Evolutionary conservation across 1,140 invertebrate species (phyloP), one percentile per base, ranked within the genome.

Genomic region (Eriosoma lanigerum): DNA sequence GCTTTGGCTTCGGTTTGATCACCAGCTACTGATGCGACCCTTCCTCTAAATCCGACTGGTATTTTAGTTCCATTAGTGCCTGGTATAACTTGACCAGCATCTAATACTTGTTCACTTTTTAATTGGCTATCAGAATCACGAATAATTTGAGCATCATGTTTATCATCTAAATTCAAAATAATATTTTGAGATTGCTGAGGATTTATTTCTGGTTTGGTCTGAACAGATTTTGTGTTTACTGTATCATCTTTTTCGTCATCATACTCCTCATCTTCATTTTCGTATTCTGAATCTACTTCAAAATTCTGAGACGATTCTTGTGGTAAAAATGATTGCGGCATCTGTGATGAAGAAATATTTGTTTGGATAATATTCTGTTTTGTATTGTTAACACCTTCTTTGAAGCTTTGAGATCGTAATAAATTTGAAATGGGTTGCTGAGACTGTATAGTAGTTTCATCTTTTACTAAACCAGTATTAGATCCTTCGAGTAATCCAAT

Each of bases 31-130:
- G 91, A 90, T 81, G 87, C 88, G 3, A 92, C 87, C 85, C 89
- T 89, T 0, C 90, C 90, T 80, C 91, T 87, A 82, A 91, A 91
- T n/a, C 90, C 90, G 32, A 87, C 81, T 1, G 91, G 91, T 81
- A 92, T 90, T 21, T 87, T 89, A 80, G 89, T 91, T 3, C 90
- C 91, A 19, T 88, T 87, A 24, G 87, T 89, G 1, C 89, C 89
- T 0, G 89, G 89, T 50, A 92, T 85, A 17, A 86, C 84, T 82
- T 91, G 87, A 26, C 90, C 90, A 2, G 90, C 88, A 84, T 91
- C 88, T 62, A 91, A 87, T 44, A 90, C 83, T 87, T 82, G 88
- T 87, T 75, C 21, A 21, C 12, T 13, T 48, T 83, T 84, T 8
- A 84, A 46, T 24, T 81, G 54, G 68, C 72, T 62, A 19, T 82